phyloP scores from a whole-genome alignment of 2,888 invertebrate genomes.

The Teinopalpus imperialis region DNA sequence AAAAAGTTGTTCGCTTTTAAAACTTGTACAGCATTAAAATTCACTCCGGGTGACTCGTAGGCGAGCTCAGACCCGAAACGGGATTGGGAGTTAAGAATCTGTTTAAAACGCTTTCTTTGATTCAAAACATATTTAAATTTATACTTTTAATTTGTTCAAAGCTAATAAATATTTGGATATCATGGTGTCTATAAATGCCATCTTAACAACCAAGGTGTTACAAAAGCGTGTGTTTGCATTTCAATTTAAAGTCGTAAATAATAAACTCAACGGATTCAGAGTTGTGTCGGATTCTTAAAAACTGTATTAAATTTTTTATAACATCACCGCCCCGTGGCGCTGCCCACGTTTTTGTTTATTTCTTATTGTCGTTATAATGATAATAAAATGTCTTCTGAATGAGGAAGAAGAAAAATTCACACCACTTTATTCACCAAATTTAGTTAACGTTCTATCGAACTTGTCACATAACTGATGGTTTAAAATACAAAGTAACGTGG shows the following conservation, averaged over 20 bases:
- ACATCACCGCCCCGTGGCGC: conserved; percentile 19
- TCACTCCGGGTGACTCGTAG: conserved; percentile 61
- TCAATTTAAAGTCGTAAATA: conserved; percentile 50
- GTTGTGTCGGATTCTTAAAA: conserved; percentile 32
- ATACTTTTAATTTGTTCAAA: conserved; percentile 67
- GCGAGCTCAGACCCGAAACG: conserved; percentile 49
- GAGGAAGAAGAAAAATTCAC: conserved; percentile 11
- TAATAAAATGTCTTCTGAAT: conserved; percentile 20
- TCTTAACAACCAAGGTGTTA: conserved; percentile 51
- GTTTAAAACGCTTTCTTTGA: conserved; percentile 46
- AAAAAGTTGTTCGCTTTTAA: conserved; percentile 33
- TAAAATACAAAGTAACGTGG: conserved; percentile 7
- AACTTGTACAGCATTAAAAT: conserved; percentile 57
- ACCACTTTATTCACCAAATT: conserved; percentile 1
- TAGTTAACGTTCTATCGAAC: conserved; percentile 8
- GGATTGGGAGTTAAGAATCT: conserved; percentile 61
- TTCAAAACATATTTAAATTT: conserved; percentile 57
- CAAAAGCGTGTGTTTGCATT: conserved; percentile 47
- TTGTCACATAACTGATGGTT: conserved; percentile 6
- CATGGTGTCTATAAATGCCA: conserved; percentile 56
- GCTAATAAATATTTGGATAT: conserved; percentile 67
- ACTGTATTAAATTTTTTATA: conserved; percentile 16
- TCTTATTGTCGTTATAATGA: conserved; percentile 18
- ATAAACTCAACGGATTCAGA: conserved; percentile 39
- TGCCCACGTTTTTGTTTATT: conserved; percentile 25